Conservation (phyloP, 2,113 vertebrate genomes). For the Odocoileus virginianus region DNA sequence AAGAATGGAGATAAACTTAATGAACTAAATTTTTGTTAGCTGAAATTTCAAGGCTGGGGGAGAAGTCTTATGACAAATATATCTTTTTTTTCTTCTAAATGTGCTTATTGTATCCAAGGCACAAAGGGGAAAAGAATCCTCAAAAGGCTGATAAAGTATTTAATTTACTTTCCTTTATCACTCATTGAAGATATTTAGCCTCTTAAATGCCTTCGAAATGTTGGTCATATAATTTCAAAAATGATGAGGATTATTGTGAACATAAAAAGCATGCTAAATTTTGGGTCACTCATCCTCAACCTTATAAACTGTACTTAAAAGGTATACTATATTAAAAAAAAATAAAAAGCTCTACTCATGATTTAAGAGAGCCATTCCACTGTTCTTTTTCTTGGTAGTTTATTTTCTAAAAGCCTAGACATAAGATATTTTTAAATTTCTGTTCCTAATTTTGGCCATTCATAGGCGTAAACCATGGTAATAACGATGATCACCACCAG, state of each 20-base stretch:
- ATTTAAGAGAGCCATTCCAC: not conserved
- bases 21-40: not conserved
- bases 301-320: not conserved
- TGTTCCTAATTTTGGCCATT: not conserved
- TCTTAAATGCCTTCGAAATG: not conserved
- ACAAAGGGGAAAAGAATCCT: not conserved
- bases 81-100: not conserved
- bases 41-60: not conserved
- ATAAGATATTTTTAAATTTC: not conserved
- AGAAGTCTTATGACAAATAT: not conserved
- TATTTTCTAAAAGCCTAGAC: slow-evolving; percentile 18
- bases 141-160: not conserved
- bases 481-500: slow-evolving; percentile 70
- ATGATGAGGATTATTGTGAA: not conserved
- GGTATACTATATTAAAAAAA: not conserved
- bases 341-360: not conserved
- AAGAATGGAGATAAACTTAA: not conserved
- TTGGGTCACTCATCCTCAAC: not conserved
- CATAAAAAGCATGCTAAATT: not conserved
- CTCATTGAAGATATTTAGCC: not conserved
- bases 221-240: not conserved
- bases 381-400: not conserved
- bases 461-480: not conserved
- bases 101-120: not conserved
- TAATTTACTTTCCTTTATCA: not conserved